Base-by-base conservation (phyloP, 2,888 invertebrate genomes). In the Biston stratarius region DNA sequence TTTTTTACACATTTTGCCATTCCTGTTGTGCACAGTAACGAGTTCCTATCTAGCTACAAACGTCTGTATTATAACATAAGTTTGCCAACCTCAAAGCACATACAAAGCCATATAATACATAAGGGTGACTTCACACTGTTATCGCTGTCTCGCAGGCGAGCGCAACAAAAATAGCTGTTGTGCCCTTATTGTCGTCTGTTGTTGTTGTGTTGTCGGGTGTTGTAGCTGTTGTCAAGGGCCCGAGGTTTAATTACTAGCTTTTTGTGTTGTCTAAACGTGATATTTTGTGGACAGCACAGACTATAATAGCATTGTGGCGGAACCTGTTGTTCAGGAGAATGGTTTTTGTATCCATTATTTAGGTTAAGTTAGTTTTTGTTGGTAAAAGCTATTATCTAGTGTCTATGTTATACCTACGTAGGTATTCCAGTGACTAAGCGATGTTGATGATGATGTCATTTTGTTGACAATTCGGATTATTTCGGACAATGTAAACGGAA, bases 81-180 rank as follows among this genome's bases (percentile, higher is more conserved):
- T 62, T 11, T 5, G 11, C 47, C 11, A 24, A 62, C 53, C n/a
- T 14, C 65, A 57, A 61, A 64, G 42, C 59, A 64, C 63, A 51
- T 55, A 61, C 38, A 59, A 52, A 49, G 33, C 56, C 34, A 66
- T 36, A 0, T 57, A 70, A 24, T 59, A 71, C 69, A 72, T 74
- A 74, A 73, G 74, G 74, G 74, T 44, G 59, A 51, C 38, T 61
- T 64, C 60, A 70, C 79, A 83, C 87, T 76, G 80, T 92, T 92
- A 92, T 92, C 92, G 82, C 79, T 56, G 68, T 81, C 79, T 77
- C 77, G 81, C 92, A 92, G 91, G 84, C 90, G 86, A 84, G 87
- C 87, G 82, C 87, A 83, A 89, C 90, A 90, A 91, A 91, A 91
- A 91, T 90, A 90, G 87, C 83, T 89, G 90, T 88, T 85, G 63